These are phyloP conservation scores for Mola mola DNA, from an alignment of 2,113 vertebrate genomes.

Conservation along the genomic window DNA sequence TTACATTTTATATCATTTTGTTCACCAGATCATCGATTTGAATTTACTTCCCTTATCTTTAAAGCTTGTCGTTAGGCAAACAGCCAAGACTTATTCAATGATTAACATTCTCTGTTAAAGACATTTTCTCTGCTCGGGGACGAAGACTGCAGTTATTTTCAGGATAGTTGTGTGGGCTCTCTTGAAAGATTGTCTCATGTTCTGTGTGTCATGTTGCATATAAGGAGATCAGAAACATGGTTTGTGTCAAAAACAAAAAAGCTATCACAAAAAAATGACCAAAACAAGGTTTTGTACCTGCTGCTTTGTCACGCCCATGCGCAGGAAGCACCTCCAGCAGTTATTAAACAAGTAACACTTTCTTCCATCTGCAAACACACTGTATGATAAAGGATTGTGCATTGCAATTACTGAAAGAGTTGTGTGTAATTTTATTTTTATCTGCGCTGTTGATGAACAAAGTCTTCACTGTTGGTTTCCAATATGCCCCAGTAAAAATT, in stretches of 20 bases:
- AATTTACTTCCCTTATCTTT: conserved; percentile 11
- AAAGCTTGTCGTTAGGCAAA: background rate
- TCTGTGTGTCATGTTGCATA: conserved; percentile 14
- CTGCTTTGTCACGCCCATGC: conserved; percentile 32
- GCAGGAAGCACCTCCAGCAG: conserved; percentile 31
- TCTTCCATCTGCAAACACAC: conserved; percentile 15
- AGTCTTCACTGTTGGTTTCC: no score
- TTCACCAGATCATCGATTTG: background rate
- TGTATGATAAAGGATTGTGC: conserved; percentile 31
- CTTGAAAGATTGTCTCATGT: background rate
- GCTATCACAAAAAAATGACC: conserved; percentile 24
- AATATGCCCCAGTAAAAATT: no score
- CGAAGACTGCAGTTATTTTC: conserved; percentile 31
- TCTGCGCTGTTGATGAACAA: no score
- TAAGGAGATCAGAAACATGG: background rate
- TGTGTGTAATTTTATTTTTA: no score
- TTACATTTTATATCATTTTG: background rate
- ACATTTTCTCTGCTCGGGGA: conserved; percentile 29
- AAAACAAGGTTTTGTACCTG: conserved; percentile 49
- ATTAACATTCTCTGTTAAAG: conserved; percentile 10
- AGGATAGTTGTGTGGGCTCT: conserved; percentile 1
- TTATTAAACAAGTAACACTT: conserved; percentile 30
- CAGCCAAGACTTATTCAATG: conserved; percentile 28
- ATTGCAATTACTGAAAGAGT: no score
- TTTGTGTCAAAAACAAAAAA: conserved; percentile 12